Conservation (phyloP, 2,888 invertebrate species). For the Patella depressa region DNA sequence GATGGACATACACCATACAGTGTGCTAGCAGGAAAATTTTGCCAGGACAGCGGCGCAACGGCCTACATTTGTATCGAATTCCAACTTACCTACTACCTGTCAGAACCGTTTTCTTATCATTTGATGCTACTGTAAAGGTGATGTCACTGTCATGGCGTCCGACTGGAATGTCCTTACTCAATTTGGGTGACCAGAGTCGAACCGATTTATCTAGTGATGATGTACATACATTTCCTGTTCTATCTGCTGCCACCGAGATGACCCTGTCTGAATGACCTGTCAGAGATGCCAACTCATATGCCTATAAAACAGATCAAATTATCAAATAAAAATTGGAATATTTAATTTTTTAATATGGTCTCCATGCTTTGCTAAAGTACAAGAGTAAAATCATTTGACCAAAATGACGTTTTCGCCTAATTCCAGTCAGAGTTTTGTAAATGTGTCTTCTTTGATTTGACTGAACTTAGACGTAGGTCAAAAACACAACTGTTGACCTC, state of each 20-base stretch:
- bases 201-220: constrained; percentile 61
- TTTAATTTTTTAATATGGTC: too few relatives aligned
- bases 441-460: too few relatives aligned
- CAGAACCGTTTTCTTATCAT: constrained; percentile 30
- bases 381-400: too few relatives aligned
- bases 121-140: constrained; percentile 45
- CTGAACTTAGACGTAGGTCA: too few relatives aligned
- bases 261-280: constrained; percentile 67
- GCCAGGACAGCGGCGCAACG: too few relatives aligned
- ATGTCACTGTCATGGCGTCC: constrained; percentile 55
- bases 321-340: not conserved
- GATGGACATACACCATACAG: too few relatives aligned
- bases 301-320: constrained; percentile 43
- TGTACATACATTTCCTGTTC: constrained; percentile 55
- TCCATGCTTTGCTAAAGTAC: too few relatives aligned
- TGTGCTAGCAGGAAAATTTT: too few relatives aligned
- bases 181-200: constrained; percentile 60
- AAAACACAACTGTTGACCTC: too few relatives aligned
- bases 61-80: too few relatives aligned
- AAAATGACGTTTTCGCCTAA: too few relatives aligned
- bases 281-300: constrained; percentile 61
- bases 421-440: too few relatives aligned
- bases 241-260: constrained; percentile 54
- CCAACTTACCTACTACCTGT: constrained; percentile 55
- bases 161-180: constrained; percentile 35